These are phyloP conservation scores for Enteromius fasciolatus DNA, from an alignment of 2,797 vertebrate species.

Conservation along the genomic window DNA sequence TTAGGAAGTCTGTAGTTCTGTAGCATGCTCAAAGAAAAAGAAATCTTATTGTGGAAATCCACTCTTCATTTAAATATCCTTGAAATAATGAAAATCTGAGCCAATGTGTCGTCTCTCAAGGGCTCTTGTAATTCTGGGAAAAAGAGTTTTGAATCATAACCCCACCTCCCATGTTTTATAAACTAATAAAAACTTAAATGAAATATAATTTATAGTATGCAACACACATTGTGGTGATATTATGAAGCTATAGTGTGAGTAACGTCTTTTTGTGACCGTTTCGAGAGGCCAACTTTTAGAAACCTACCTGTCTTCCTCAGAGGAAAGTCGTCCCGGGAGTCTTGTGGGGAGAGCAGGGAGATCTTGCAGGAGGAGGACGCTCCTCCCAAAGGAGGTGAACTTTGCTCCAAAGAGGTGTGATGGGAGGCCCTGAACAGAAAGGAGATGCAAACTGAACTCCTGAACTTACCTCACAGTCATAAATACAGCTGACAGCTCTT, in stretches of 20 bases:
- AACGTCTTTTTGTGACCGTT: not conserved
- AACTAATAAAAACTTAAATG: not conserved
- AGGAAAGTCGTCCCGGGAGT: constrained; percentile 95
- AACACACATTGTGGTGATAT: not conserved
- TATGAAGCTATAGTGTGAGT: not conserved
- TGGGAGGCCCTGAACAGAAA: constrained; percentile 86
- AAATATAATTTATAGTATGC: not conserved
- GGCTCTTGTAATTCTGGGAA: constrained; percentile 12
- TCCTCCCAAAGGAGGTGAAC: constrained; percentile 92
- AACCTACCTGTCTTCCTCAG: constrained; percentile 95
- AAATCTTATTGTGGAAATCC: constrained; percentile 52
- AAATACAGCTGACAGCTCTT: constrained; percentile 45
- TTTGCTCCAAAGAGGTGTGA: constrained; percentile 97
- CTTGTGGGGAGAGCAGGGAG: constrained; percentile 86
- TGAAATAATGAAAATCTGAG: constrained; percentile 34
- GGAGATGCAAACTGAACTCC: constrained; percentile 58
- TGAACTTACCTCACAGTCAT: constrained; percentile 42
- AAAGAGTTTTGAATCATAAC: constrained; percentile 13
- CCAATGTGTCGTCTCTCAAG: constrained; percentile 28
- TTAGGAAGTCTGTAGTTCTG: constrained; percentile 47
- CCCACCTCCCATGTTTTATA: constrained; percentile 1
- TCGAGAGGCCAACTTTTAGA: not conserved
- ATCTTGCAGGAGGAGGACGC: constrained; percentile 93
- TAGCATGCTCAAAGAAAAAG: constrained; percentile 58
- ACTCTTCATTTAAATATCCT: not conserved